Conservation (phyloP, 2,797 vertebrate genomes). For the Channa striata region DNA sequence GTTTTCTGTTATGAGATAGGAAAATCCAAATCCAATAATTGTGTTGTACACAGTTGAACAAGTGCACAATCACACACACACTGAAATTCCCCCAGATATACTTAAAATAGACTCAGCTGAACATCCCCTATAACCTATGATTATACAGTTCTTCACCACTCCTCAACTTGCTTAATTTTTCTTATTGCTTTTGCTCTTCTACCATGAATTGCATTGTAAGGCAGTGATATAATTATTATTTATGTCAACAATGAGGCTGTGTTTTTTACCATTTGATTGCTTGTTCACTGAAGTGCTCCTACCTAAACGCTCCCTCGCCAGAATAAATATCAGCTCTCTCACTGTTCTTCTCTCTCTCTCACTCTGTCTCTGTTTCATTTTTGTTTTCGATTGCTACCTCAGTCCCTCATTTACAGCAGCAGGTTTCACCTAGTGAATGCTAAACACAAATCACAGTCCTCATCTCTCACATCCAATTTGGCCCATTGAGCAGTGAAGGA, state of each 20-base stretch:
- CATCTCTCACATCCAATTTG: conserved; percentile 28
- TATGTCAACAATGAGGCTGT: conserved; percentile 68
- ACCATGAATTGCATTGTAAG: conserved; percentile 42
- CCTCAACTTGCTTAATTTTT: conserved; percentile 50
- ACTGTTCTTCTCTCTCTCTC: background rate
- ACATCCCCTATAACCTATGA: conserved; percentile 53
- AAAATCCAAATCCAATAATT: too few relatives aligned
- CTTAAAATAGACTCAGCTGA: conserved; percentile 40
- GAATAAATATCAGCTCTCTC: conserved; percentile 45
- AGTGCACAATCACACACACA: background rate
- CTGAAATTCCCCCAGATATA: background rate
- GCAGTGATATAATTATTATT: conserved; percentile 67
- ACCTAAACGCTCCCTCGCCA: conserved; percentile 54
- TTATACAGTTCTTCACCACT: conserved; percentile 49
- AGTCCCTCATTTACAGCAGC: conserved; percentile 24
- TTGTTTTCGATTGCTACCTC: conserved; percentile 24
- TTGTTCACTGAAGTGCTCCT: conserved; percentile 70
- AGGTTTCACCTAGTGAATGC: conserved; percentile 46
- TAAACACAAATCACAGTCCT: conserved; percentile 38
- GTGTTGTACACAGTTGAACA: background rate
- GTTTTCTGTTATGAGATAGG: too few relatives aligned
- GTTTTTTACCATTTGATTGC: conserved; percentile 69
- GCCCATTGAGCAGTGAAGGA: conserved; percentile 15
- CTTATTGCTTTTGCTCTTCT: conserved; percentile 47
- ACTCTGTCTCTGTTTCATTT: conserved; percentile 7